A percentile compares a stretch with the other conserved stretches of the same genome.
phyloP scores from a whole-genome alignment of 2,888 invertebrate genomes.

The Nephrotoma appendiculata region DNA sequence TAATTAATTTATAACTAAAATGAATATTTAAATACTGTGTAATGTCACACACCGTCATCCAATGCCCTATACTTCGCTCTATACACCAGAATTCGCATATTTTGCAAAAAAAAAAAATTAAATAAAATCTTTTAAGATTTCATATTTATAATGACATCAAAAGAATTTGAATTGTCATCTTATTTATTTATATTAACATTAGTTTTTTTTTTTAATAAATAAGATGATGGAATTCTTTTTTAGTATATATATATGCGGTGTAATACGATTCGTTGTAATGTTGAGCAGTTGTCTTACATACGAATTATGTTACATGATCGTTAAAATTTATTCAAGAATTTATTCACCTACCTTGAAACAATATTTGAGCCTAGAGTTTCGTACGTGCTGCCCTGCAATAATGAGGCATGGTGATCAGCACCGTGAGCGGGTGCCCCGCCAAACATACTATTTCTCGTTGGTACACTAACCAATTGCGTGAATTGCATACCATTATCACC shows the following conservation, averaged over 20 bases:
- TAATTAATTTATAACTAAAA: background rate
- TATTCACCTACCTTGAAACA: slow-evolving; percentile 23
- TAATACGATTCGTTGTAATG: background rate
- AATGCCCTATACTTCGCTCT: background rate
- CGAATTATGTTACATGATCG: background rate
- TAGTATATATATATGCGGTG: background rate
- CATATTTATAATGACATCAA: background rate
- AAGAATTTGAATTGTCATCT: background rate
- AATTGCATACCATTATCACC: slow-evolving; percentile 25
- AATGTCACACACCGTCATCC: background rate
- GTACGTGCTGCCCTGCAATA: background rate
- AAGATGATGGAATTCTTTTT: slow-evolving; percentile 1
- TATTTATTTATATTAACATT: background rate
- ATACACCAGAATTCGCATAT: background rate
- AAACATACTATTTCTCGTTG: slow-evolving; percentile 10
- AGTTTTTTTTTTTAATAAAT: background rate
- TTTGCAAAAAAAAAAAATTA: background rate
- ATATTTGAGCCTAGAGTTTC: slow-evolving; percentile 21
- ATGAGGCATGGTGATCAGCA: background rate
- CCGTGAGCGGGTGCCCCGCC: background rate
- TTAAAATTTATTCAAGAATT: background rate
- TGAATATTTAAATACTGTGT: background rate
- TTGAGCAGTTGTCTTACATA: background rate
- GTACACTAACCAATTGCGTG: slow-evolving; percentile 27
- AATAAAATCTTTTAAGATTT: background rate